phyloP scores from a whole-genome alignment of 2,797 vertebrate species.

The Acridotheres tristis region DNA sequence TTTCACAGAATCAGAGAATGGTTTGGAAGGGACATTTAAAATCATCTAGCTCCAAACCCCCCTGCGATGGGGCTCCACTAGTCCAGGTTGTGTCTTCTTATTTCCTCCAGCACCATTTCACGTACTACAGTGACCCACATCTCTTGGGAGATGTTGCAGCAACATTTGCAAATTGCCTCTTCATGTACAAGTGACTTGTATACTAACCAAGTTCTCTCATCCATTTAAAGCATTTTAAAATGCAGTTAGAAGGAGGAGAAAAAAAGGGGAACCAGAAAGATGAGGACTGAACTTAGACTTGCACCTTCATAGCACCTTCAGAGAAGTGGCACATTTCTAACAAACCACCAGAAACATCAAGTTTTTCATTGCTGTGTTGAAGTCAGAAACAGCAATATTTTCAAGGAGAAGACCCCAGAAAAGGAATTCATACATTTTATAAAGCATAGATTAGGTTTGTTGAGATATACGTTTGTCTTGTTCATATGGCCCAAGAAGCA shows the following conservation, averaged over 20 bases:
- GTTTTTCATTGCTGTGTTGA: not conserved
- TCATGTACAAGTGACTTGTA: not conserved
- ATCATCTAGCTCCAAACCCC: not conserved
- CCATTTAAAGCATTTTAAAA: not conserved
- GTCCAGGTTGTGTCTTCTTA: not conserved
- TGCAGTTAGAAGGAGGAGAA: not conserved
- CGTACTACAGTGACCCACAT: not conserved
- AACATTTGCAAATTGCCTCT: not conserved
- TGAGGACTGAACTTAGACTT: not conserved
- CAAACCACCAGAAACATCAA: not conserved
- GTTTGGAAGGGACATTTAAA: not conserved
- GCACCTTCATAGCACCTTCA: not conserved
- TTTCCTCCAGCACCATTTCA: not conserved
- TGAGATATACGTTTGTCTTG: not conserved
- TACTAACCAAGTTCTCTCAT: not conserved
- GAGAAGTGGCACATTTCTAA: not conserved
- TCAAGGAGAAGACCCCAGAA: not conserved
- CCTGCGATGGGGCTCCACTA: not conserved
- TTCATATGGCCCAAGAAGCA: not conserved
- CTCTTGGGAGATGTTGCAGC: not conserved
- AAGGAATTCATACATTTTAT: not conserved
- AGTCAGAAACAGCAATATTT: not conserved
- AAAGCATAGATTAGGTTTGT: not conserved
- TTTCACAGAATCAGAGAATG: not conserved
- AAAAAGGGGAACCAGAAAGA: not conserved